Evolutionary conservation across 1,140 invertebrate species (phyloP).

Genomic region (Achatina immaculata): DNA sequence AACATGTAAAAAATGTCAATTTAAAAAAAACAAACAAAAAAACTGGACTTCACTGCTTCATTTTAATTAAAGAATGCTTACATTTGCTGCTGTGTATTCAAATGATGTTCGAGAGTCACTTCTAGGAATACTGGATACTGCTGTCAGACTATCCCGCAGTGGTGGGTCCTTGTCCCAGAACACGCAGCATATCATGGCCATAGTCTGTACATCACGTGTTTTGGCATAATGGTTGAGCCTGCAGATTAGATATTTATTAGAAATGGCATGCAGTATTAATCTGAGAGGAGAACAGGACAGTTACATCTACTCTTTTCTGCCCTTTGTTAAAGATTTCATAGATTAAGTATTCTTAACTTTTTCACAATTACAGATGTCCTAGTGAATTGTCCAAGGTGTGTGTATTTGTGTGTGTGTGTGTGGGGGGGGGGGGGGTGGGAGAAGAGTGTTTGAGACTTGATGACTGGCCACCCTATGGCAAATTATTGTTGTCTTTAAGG

Average conservation of each 20-base stretch:
- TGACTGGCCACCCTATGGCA: no score
- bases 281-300: neutral
- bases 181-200: constrained; percentile 90
- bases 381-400: no score
- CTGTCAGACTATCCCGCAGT: neutral
- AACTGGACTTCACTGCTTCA: no score
- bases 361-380: neutral
- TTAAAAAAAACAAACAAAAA: no score
- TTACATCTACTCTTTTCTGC: no score
- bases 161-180: constrained; percentile 77
- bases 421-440: no score
- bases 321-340: no score
- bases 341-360: no score
- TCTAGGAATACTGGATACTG: neutral
- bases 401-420: no score
- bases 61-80: constrained; percentile 40
- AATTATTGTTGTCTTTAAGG: no score
- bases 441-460: no score
- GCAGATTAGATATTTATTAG: constrained; percentile 33
- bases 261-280: neutral
- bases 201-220: constrained; percentile 90
- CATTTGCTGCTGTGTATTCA: constrained; percentile 58
- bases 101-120: constrained; percentile 41
- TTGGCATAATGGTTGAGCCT: constrained; percentile 74
- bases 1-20: no score